Base-by-base conservation (phyloP, 1,140 invertebrate genomes). In the Tetramorium parvispinum region DNA sequence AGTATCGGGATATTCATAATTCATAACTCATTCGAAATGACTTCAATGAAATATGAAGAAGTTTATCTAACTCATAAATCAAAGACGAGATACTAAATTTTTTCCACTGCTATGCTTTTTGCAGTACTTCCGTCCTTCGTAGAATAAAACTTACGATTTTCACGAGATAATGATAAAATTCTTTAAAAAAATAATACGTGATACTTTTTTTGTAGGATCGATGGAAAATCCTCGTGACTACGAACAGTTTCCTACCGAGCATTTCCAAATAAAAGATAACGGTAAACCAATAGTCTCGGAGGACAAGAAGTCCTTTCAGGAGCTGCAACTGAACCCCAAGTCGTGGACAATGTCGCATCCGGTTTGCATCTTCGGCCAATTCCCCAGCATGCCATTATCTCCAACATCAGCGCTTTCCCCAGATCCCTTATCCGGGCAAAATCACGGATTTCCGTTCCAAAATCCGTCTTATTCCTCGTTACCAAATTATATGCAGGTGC, bases 291-390 rank as follows among this genome's bases (percentile, higher is more conserved):
- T 89, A 2, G 90, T 86, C 1, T 68, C 82, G 0, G 90, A 91
- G 51, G 91, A 73, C 2, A 76, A 83, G 16, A 92, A 92, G 71
- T 85, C 86, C 8, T 76, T 53, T 24, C 88, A 89, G 13, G 92
- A 92, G 8, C 37, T 93, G 10, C 89, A 89, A 59, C 75, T 82
- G 4, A 91, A 63, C 0, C 85, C 91, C 0, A 53, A 71, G 0
- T 53, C 78, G 51, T 92, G 90, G 88, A 87, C 78, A 3, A 18
- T 40, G 76, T 71, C 82, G 0, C 79, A 87, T 32, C 88, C 88
- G 0, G 57, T 92, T 0, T 93, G 92, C 37, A 91, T 91, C 78
- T 92, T 85, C 21, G 78, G 76, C 13, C 21, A 10, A 1, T 24
- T 24, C 2, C 3, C 77, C 3, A 63, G 32, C 32, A 46, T 37